Evolutionary conservation across 2,113 vertebrate species (phyloP).

Genomic region (Rostratula benghalensis): DNA sequence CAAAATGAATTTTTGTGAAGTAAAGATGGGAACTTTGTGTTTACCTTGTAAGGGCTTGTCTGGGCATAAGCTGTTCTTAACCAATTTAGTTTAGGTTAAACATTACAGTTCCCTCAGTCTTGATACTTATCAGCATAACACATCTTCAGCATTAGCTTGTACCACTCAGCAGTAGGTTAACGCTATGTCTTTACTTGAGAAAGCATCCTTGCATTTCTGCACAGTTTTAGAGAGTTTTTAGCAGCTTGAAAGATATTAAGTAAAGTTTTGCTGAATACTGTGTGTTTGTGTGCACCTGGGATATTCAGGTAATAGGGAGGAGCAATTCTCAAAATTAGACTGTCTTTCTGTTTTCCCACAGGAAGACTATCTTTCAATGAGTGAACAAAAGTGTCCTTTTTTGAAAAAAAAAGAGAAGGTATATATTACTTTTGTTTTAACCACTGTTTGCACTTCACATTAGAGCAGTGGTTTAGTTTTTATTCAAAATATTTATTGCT

Average conservation of each 20-base stretch:
- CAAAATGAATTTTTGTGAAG: background rate
- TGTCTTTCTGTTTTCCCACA: background rate
- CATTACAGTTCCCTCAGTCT: background rate
- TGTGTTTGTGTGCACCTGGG: background rate
- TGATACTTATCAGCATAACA: background rate
- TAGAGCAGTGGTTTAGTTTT: background rate
- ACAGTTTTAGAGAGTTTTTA: background rate
- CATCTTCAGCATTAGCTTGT: background rate
- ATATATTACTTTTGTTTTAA: background rate
- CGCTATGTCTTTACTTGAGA: background rate
- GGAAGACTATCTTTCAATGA: background rate
- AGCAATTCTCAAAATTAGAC: background rate
- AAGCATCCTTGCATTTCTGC: background rate
- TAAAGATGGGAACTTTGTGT: background rate
- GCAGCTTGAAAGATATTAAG: background rate
- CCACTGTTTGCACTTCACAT: background rate
- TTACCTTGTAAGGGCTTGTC: background rate
- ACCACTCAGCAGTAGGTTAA: background rate
- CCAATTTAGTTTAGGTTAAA: background rate
- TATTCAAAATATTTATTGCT: fast-evolving
- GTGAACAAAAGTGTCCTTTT: background rate
- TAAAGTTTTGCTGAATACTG: background rate
- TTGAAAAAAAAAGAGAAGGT: background rate
- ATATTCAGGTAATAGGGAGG: background rate
- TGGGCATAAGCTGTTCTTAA: background rate